A percentile compares a stretch with the other conserved stretches of the same genome.
Conservation (phyloP, 2,888 invertebrate species). For the Notodonta dromedarius region DNA sequence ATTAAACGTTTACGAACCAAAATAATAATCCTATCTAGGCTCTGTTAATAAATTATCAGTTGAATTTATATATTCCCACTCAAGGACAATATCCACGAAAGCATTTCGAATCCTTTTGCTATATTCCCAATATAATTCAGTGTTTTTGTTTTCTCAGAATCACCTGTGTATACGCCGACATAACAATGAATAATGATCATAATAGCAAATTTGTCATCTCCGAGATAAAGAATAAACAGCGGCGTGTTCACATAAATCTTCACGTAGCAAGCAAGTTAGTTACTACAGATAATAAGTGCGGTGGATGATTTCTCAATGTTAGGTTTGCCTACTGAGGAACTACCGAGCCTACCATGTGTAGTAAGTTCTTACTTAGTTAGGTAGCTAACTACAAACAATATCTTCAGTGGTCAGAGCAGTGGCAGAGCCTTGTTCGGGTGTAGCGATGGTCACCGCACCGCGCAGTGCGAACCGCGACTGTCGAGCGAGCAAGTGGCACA, state of each 20-base stretch:
- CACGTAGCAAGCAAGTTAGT: not conserved
- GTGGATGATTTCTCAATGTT: not conserved
- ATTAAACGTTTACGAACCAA: too few species aligned
- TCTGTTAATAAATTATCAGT: too few species aligned
- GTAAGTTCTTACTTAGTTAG: too few species aligned
- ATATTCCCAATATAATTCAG: too few species aligned
- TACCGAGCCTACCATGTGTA: too few species aligned
- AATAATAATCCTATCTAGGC: too few species aligned
- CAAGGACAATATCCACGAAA: too few species aligned
- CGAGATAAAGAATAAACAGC: not conserved
- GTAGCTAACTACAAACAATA: too few species aligned
- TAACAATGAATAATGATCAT: not conserved
- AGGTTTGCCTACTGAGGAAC: not conserved
- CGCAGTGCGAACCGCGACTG: slow-evolving; percentile 1
- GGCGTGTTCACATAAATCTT: not conserved
- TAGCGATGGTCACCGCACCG: not conserved
- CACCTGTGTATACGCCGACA: not conserved
- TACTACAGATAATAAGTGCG: not conserved
- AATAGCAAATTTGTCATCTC: not conserved
- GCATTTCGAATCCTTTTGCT: too few species aligned
- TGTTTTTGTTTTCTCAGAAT: too few species aligned
- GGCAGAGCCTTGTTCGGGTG: not conserved
- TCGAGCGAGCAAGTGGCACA: slow-evolving; percentile 30
- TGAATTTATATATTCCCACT: too few species aligned
- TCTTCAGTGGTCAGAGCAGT: too few species aligned